These are phyloP conservation scores for Peromyscus nudipes DNA, from an alignment of 2,797 vertebrate species.

Conservation along the genomic window DNA sequence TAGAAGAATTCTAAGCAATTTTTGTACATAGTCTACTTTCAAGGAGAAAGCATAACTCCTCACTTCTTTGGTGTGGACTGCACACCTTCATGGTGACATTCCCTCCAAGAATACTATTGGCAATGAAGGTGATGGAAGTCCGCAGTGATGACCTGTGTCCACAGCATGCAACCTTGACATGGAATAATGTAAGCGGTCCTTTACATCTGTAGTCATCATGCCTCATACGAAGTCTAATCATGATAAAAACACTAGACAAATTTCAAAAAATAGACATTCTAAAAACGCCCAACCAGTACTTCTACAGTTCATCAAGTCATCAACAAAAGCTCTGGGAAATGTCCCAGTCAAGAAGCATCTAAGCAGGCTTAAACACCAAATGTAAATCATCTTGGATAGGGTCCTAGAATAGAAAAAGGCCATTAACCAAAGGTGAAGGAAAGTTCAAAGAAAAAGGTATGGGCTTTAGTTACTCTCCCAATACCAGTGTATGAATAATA, in stretches of 20 bases:
- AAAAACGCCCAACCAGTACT: background rate
- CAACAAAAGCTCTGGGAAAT: background rate
- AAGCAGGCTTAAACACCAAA: background rate
- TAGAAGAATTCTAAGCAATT: slow-evolving; percentile 12
- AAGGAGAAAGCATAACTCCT: background rate
- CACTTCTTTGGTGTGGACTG: background rate
- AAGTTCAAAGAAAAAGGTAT: background rate
- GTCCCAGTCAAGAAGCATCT: background rate
- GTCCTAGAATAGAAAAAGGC: background rate
- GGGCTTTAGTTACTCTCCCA: background rate
- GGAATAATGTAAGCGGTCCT: background rate
- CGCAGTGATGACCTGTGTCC: background rate
- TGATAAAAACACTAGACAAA: background rate
- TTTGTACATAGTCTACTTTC: background rate
- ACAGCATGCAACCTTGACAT: background rate
- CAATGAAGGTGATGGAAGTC: background rate
- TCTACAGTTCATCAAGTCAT: background rate
- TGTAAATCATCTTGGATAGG: background rate
- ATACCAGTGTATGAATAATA: background rate
- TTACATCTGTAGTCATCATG: background rate
- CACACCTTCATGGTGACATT: background rate
- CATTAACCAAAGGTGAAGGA: background rate
- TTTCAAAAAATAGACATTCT: background rate
- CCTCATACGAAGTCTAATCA: background rate
- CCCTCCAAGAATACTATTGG: background rate